A percentile compares a stretch with the other conserved stretches of the same genome.
Conservation (phyloP, 2,113 vertebrate species). For the Meriones unguiculatus region DNA sequence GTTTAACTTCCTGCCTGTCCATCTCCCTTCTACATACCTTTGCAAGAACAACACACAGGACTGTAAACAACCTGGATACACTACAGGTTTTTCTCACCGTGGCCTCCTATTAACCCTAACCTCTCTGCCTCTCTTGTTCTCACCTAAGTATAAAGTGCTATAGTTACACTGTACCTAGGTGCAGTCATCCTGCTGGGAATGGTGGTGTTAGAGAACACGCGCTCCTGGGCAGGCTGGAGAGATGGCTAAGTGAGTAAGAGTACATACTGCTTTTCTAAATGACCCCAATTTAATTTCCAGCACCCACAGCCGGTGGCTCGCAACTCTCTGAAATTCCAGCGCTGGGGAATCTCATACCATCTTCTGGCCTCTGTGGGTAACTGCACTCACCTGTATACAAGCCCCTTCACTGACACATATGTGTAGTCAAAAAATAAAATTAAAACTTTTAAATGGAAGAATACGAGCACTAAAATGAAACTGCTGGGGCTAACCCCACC, state of each 20-base stretch:
- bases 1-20: neutral
- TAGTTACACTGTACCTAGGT: neutral
- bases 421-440: neutral
- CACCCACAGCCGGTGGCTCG: neutral
- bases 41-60: neutral
- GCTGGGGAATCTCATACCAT: neutral
- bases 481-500: neutral
- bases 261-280: neutral
- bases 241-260: neutral
- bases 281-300: neutral
- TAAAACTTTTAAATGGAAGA: neutral
- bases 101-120: neutral
- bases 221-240: neutral
- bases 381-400: neutral
- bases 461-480: neutral
- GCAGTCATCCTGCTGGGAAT: neutral
- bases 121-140: neutral
- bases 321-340: neutral
- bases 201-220: neutral
- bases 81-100: neutral
- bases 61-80: neutral
- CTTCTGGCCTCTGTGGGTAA: neutral
- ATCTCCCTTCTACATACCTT: neutral
- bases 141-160: neutral
- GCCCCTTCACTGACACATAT: neutral